These are phyloP conservation scores for Varanus salvator DNA, from an alignment of 2,113 vertebrate genomes.

Conservation along the genomic window DNA sequence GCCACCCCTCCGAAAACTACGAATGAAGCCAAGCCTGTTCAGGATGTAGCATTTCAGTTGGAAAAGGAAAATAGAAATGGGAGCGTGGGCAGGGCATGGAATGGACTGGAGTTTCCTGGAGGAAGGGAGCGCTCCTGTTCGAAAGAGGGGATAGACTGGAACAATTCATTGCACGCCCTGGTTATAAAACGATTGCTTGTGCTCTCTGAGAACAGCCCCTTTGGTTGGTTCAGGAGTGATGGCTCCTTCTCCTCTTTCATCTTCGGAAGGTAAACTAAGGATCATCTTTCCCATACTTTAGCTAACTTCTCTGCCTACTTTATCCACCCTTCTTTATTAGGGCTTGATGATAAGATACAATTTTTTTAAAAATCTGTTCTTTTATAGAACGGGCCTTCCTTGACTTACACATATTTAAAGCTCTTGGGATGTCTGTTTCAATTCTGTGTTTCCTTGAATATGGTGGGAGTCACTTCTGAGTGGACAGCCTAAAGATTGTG, in stretches of 20 bases:
- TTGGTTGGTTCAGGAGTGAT: too few species aligned
- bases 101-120: background rate
- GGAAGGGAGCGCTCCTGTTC: background rate
- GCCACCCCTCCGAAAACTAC: background rate
- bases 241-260: background rate
- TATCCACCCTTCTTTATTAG: background rate
- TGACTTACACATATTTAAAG: background rate
- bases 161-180: too few species aligned
- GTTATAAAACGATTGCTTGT: too few species aligned
- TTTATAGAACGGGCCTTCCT: background rate
- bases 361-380: background rate
- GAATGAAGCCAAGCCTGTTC: background rate
- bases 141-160: too few species aligned
- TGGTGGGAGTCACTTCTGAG: background rate
- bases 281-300: background rate
- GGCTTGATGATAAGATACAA: background rate
- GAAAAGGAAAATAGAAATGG: background rate
- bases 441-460: background rate
- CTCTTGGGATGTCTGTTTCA: background rate
- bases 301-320: background rate
- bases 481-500: background rate
- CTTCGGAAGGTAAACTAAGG: background rate
- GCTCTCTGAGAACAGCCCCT: too few species aligned
- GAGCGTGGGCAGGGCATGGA: background rate
- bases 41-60: background rate